phyloP scores from a whole-genome alignment of 2,113 vertebrate species.

The Cottus gobio region DNA sequence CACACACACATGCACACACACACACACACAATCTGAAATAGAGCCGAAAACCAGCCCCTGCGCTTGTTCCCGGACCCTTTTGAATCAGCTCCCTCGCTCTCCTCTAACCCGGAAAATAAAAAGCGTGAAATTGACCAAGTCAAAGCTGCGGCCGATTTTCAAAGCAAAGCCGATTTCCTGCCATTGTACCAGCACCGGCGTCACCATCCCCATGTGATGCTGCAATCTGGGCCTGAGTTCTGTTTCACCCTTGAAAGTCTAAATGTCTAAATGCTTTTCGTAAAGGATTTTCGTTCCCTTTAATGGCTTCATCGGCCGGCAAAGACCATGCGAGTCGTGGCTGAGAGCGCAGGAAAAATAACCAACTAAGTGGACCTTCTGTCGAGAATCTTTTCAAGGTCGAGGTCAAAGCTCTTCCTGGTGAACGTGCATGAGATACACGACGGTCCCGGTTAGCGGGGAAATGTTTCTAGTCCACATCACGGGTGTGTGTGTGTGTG shows the following conservation, averaged over 20 bases:
- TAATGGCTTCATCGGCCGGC: too few species aligned
- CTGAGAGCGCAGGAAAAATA: too few species aligned
- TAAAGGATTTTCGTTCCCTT: too few species aligned
- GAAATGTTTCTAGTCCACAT: too few species aligned
- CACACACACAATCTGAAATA: conserved; percentile 40
- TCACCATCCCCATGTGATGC: conserved; percentile 14
- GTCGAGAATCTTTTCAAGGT: too few species aligned
- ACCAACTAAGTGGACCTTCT: background rate
- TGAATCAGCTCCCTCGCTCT: conserved; percentile 45
- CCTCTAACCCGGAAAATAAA: conserved; percentile 32
- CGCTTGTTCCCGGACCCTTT: conserved; percentile 49
- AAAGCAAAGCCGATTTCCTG: conserved; percentile 57
- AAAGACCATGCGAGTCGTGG: too few species aligned
- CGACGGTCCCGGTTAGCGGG: too few species aligned
- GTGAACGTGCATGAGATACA: background rate
- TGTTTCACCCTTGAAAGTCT: conserved; percentile 38
- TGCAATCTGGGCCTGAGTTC: conserved; percentile 29
- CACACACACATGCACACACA: conserved; percentile 23
- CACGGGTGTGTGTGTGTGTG: too few species aligned
- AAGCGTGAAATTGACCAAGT: conserved; percentile 66
- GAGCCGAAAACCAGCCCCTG: too few species aligned
- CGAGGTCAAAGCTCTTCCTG: background rate
- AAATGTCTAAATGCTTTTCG: too few species aligned
- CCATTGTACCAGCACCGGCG: conserved; percentile 33
- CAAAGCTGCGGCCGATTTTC: conserved; percentile 53